Conservation (phyloP, 2,888 invertebrate genomes). For the Drosophila prolongata region DNA sequence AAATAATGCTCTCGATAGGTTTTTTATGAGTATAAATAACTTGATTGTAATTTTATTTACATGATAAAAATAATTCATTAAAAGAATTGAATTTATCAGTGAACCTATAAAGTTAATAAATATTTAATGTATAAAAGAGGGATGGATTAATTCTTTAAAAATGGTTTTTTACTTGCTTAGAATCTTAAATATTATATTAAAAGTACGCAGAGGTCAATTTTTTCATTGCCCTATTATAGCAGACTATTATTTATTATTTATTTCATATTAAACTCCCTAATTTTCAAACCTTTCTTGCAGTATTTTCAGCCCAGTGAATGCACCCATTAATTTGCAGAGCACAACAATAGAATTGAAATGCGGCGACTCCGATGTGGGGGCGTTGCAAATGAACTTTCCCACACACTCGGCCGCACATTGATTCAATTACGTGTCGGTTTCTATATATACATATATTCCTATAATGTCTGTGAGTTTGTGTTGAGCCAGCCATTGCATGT, state of each 20-base stretch:
- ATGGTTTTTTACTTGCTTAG: too few species aligned
- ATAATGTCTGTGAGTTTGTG: background rate
- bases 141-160: too few species aligned
- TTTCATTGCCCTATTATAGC: too few species aligned
- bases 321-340: constrained; percentile 28
- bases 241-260: background rate
- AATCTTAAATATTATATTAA: too few species aligned
- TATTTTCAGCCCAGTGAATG: background rate
- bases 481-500: constrained; percentile 66
- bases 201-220: too few species aligned
- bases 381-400: constrained; percentile 80
- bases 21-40: background rate
- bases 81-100: too few species aligned
- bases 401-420: constrained; percentile 61
- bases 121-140: too few species aligned
- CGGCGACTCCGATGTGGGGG: constrained; percentile 62
- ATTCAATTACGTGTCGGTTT: constrained; percentile 65
- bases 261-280: background rate
- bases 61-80: too few species aligned
- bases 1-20: too few species aligned
- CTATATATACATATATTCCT: constrained; percentile 1
- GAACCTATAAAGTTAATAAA: too few species aligned
- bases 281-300: too few species aligned
- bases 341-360: constrained; percentile 71
- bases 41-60: too few species aligned